phyloP scores from a whole-genome alignment of 2,797 vertebrate genomes.

The Sarcoramphus papa region DNA sequence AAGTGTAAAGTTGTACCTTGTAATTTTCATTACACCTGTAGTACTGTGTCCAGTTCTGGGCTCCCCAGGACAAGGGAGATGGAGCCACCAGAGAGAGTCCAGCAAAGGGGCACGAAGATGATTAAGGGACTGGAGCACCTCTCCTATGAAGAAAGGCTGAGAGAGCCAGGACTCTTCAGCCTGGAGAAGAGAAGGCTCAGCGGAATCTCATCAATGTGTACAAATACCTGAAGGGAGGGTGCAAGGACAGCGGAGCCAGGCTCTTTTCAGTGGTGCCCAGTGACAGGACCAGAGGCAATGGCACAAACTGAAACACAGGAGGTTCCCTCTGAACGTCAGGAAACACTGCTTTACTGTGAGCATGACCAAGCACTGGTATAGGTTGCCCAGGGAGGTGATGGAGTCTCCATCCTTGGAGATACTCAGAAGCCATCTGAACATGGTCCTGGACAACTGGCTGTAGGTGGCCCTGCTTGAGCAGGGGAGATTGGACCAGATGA shows the following conservation, averaged over 20 bases:
- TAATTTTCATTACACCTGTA: background rate
- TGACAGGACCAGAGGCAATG: background rate
- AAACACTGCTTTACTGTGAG: background rate
- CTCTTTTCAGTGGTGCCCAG: background rate
- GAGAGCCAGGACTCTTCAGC: background rate
- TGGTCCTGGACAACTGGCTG: background rate
- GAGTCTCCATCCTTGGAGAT: background rate
- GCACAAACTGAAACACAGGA: background rate
- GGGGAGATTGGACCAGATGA: background rate
- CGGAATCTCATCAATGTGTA: background rate
- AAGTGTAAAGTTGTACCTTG: background rate
- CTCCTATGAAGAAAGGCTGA: background rate
- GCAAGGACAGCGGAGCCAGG: background rate
- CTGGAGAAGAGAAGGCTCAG: background rate
- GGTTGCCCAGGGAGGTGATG: background rate
- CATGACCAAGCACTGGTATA: fast-evolving
- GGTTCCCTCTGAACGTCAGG: background rate
- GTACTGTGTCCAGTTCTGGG: background rate
- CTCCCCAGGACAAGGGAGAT: background rate
- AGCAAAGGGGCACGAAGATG: background rate
- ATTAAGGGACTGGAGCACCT: background rate
- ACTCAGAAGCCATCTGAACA: background rate
- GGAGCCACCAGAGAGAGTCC: background rate
- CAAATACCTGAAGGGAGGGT: background rate
- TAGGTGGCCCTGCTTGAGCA: background rate